Evolutionary conservation across 2,797 vertebrate genomes (phyloP).

Genomic region (Rhinichthys osculus): DNA sequence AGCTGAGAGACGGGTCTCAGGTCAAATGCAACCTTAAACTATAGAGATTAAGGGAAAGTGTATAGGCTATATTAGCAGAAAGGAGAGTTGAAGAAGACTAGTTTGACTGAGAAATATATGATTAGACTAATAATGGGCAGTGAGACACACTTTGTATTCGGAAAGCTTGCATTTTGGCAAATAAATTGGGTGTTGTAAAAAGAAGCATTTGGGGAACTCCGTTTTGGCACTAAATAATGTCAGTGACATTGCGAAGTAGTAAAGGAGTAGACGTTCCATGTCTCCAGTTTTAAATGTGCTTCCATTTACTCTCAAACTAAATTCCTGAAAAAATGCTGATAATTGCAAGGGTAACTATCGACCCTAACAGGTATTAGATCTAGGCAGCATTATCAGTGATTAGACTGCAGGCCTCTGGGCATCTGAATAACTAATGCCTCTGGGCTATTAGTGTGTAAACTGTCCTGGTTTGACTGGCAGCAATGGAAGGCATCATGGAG

Average conservation of each 20-base stretch:
- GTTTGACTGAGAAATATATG: background rate
- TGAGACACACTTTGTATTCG: background rate
- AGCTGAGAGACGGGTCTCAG: background rate
- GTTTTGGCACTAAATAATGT: conserved; percentile 12
- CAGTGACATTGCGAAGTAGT: conserved; percentile 47
- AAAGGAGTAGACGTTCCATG: conserved; percentile 54
- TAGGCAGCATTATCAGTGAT: conserved; percentile 64
- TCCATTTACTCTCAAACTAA: conserved; percentile 69
- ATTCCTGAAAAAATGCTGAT: conserved; percentile 61
- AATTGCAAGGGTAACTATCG: conserved; percentile 59
- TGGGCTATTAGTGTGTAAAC: conserved; percentile 56
- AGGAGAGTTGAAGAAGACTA: background rate
- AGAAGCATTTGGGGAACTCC: background rate
- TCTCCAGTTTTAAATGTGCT: conserved; percentile 57
- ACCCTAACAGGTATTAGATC: conserved; percentile 57
- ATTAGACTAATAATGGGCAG: background rate
- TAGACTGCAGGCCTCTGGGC: conserved; percentile 60
- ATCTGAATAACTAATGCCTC: conserved; percentile 61
- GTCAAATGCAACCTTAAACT: conserved; percentile 16
- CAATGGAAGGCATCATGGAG: conserved; percentile 31
- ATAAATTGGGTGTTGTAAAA: background rate
- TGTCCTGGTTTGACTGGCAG: conserved; percentile 36
- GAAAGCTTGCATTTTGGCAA: background rate
- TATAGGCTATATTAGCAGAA: background rate
- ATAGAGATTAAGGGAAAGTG: conserved; percentile 10